phyloP scores from a whole-genome alignment of 2,888 invertebrate genomes.

The Thymelicus sylvestris region DNA sequence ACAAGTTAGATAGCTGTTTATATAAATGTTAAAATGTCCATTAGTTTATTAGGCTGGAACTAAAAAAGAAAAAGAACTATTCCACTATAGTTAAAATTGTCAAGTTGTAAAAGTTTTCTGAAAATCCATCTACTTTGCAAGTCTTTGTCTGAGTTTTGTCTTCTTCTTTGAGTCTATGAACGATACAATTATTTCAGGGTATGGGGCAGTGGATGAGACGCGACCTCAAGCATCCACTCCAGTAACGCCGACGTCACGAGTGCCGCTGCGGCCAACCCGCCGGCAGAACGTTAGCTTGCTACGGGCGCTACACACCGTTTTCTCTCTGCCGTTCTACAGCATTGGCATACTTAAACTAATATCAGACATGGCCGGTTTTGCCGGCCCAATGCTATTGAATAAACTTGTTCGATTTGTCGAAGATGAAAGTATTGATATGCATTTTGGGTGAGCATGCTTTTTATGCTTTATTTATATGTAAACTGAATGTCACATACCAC shows the following conservation, averaged over 20 bases:
- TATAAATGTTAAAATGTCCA: too few relatives aligned
- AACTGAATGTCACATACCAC: too few relatives aligned
- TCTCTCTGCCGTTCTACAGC: conserved; percentile 92
- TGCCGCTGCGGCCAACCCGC: conserved; percentile 62
- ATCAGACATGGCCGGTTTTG: conserved; percentile 93
- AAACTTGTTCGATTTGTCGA: conserved; percentile 92
- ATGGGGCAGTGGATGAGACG: conserved; percentile 66
- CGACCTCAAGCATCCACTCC: conserved; percentile 66
- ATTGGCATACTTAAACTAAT: conserved; percentile 93
- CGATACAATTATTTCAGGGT: conserved; percentile 17
- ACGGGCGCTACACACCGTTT: conserved; percentile 89
- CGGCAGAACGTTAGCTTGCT: conserved; percentile 85
- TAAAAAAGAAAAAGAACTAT: too few relatives aligned
- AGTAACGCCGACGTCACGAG: conserved; percentile 69
- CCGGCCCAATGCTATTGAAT: conserved; percentile 94
- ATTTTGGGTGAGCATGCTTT: conserved; percentile 84
- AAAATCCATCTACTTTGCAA: too few relatives aligned
- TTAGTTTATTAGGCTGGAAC: too few relatives aligned
- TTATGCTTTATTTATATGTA: too few relatives aligned
- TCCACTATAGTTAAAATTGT: too few relatives aligned
- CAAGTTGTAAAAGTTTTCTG: too few relatives aligned
- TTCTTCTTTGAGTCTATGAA: too few relatives aligned
- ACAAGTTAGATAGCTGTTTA: too few relatives aligned
- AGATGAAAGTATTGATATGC: conserved; percentile 87
- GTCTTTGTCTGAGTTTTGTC: too few relatives aligned